Conservation (phyloP, 2,888 invertebrate genomes). For the Ochropacha duplaris region DNA sequence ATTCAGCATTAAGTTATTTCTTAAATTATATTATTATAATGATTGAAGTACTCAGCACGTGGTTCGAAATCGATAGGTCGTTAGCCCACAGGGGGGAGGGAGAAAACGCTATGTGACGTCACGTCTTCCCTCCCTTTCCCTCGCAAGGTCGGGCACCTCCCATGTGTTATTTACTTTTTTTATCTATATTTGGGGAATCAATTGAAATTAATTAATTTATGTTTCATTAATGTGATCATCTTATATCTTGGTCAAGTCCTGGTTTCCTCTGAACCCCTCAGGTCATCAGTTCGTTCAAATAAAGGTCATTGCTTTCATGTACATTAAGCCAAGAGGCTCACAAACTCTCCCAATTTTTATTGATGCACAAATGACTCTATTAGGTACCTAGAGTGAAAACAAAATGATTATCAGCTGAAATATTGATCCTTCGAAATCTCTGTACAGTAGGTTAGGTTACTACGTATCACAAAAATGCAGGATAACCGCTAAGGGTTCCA, state of each 20-base stretch:
- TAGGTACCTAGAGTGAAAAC: not conserved
- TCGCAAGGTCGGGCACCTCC: slow-evolving; percentile 46
- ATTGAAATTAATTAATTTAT: not conserved
- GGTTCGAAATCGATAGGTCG: slow-evolving; percentile 51
- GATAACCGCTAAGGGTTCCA: too few relatives aligned
- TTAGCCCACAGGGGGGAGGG: slow-evolving; percentile 32
- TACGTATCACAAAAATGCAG: too few relatives aligned
- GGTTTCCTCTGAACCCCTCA: not conserved
- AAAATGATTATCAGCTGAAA: not conserved
- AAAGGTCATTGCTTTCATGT: not conserved
- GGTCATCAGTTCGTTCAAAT: not conserved
- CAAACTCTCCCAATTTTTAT: not conserved
- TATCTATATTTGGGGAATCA: slow-evolving; percentile 5
- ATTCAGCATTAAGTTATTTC: not conserved
- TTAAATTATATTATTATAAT: not conserved
- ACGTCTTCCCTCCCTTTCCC: slow-evolving; percentile 30
- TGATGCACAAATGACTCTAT: not conserved
- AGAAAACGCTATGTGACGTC: slow-evolving; percentile 42
- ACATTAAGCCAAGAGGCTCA: not conserved
- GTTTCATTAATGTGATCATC: not conserved
- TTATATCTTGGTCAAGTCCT: not conserved
- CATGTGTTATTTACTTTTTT: slow-evolving; percentile 48
- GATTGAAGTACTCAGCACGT: slow-evolving; percentile 35
- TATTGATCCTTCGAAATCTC: not conserved
- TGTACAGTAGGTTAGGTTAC: too few relatives aligned